Evolutionary conservation across 2,888 invertebrate genomes (phyloP).

Genomic region (Hedychridium roseum): DNA sequence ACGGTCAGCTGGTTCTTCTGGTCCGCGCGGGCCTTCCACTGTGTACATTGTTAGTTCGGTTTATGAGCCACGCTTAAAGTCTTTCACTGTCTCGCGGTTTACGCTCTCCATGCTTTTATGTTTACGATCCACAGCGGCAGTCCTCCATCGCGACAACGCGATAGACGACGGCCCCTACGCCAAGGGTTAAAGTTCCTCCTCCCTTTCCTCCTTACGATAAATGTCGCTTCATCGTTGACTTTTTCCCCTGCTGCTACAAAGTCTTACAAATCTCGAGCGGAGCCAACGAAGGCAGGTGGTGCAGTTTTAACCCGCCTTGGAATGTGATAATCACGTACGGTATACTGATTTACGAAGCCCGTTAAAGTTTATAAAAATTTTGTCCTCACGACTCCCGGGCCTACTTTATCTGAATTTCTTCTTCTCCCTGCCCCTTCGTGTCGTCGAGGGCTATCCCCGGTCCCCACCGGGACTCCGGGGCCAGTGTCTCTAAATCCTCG

Average conservation of each 20-base stretch:
- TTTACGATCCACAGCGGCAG: constrained; percentile 53
- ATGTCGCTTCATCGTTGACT: no score
- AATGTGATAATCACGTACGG: no score
- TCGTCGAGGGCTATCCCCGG: neutral
- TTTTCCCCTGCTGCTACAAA: no score
- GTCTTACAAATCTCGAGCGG: no score
- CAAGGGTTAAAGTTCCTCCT: constrained; percentile 33
- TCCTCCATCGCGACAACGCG: constrained; percentile 35
- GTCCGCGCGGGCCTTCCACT: constrained; percentile 19
- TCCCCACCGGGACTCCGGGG: constrained; percentile 8
- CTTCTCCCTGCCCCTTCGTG: neutral
- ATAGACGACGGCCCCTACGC: constrained; percentile 32
- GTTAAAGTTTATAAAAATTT: no score
- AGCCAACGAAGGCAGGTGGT: no score
- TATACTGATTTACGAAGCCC: no score
- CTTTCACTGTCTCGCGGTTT: constrained; percentile 45
- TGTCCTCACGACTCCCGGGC: no score
- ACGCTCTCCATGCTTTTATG: constrained; percentile 44
- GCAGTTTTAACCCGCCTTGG: no score
- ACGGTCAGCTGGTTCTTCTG: neutral
- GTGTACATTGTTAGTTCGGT: constrained; percentile 46
- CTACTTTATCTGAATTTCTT: neutral
- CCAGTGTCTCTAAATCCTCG: constrained; percentile 43
- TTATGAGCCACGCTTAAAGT: constrained; percentile 48
- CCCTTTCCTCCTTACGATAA: no score